Percentiles rank a stretch among this genome's conserved stretches.
These are phyloP conservation scores for Falco columbarius DNA, from an alignment of 2,797 vertebrate species.

Conservation along the genomic window DNA sequence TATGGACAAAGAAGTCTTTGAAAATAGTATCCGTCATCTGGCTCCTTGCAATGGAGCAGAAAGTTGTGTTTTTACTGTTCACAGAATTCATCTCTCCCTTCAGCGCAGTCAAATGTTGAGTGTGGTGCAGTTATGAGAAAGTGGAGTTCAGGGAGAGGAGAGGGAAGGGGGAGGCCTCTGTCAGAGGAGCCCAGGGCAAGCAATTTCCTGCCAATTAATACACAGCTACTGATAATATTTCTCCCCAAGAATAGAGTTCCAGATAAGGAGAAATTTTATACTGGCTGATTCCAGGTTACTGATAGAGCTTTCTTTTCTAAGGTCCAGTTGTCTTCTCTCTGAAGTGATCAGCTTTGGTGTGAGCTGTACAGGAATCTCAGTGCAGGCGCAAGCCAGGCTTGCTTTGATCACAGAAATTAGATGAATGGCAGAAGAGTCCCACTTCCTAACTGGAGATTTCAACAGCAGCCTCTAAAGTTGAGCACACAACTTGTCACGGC, in stretches of 20 bases:
- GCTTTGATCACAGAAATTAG: neutral
- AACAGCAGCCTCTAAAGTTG: neutral
- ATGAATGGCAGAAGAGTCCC: slow-evolving; percentile 34
- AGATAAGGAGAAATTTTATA: slow-evolving; percentile 35
- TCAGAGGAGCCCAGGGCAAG: slow-evolving; percentile 20
- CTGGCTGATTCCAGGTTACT: neutral
- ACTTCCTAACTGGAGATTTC: slow-evolving; percentile 42
- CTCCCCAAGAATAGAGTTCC: slow-evolving; percentile 30
- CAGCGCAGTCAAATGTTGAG: neutral
- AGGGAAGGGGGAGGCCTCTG: neutral
- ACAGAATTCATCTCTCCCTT: slow-evolving; percentile 57
- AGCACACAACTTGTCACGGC: neutral
- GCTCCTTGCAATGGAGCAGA: slow-evolving; percentile 68
- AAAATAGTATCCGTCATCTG: slow-evolving; percentile 73
- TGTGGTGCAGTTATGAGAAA: neutral
- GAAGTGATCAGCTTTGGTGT: fast-evolving
- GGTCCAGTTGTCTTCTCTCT: neutral
- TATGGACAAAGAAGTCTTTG: slow-evolving; percentile 81
- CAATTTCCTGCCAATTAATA: slow-evolving; percentile 71
- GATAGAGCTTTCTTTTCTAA: neutral
- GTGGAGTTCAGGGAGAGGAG: neutral
- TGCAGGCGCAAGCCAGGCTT: neutral
- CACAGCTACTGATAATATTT: slow-evolving; percentile 61
- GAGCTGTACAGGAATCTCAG: fast-evolving
- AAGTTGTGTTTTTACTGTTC: slow-evolving; percentile 68